Conservation (phyloP, 1,140 invertebrate genomes). For the Coptotermes formosanus region DNA sequence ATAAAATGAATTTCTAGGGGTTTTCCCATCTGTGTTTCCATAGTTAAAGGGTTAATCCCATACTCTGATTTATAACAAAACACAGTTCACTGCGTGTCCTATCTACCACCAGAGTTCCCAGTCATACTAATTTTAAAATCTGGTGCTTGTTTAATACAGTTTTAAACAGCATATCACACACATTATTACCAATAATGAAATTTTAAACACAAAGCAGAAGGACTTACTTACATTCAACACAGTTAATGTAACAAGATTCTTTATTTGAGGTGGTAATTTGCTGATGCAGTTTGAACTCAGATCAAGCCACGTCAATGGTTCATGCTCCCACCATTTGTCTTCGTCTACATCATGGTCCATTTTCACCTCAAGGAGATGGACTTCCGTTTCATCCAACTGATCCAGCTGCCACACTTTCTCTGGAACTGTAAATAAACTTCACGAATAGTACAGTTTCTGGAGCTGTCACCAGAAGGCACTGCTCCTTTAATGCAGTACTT, state of each 20-base stretch:
- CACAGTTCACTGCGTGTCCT: no score
- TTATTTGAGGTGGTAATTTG: slow-evolving; percentile 65
- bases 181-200: background rate
- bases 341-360: slow-evolving; percentile 65
- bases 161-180: background rate
- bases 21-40: no score
- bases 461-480: background rate
- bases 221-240: slow-evolving; percentile 64
- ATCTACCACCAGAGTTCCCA: no score
- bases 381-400: slow-evolving; percentile 63
- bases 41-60: no score
- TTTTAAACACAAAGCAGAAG: slow-evolving; percentile 14
- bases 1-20: no score
- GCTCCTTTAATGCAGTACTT: background rate
- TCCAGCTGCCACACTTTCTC: slow-evolving; percentile 79
- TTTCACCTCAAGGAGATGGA: slow-evolving; percentile 55
- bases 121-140: no score
- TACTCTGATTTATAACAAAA: no score
- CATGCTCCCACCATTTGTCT: slow-evolving; percentile 83
- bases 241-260: slow-evolving; percentile 65
- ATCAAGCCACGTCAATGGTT: slow-evolving; percentile 73
- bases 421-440: slow-evolving; percentile 64
- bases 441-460: slow-evolving; percentile 14
- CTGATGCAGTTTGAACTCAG: slow-evolving; percentile 76
- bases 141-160: background rate